Base-by-base conservation (phyloP, 2,888 invertebrate genomes). In the Fragum whitleyi region DNA sequence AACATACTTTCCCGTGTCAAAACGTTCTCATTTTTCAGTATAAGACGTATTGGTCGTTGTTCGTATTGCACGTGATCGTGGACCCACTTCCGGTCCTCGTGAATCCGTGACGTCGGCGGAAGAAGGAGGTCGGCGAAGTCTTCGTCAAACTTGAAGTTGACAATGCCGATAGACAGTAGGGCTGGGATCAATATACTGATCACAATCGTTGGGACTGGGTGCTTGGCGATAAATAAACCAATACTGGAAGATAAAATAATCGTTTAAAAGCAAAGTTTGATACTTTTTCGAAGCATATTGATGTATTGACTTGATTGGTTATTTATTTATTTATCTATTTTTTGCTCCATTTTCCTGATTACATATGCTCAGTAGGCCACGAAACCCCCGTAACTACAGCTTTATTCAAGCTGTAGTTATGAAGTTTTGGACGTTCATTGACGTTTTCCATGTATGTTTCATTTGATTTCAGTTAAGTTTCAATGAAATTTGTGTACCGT, bases 81-180 rank as follows among this genome's bases (percentile, higher is more conserved):
- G 7, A 85, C 83, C 85, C 85, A 85, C 23, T 70, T 75, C 14
- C 81, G 78, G 55, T 85, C 85, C 26, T 67, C 75, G 39, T 70
- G 70, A 16, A 85, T 85, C 2, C 85, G 78, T 19, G 85, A 85
- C 14, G 73, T 59, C 9, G 80, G 82, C 2, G 85, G 85, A 1
- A 85, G 59, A 1, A 85, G 74, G 0, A 83, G 71, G 14, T 83
- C 79, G 0, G 85, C 81, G 39, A 85, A 83, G 53, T 85, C 85
- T 68, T 82, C 78, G 62, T 85, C 78, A 21, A 85, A 78, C 51
- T 74, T 65, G 68, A 78, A 85, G 42, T 82, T 75, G 7, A 82
- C 71, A 51, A 82, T 82, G 0, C 85, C 85, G 32, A 84, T 76
- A 42, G 69, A 69, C 21, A 84, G 67, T 16, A 84, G 55, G 9